phyloP scores from a whole-genome alignment of 2,888 invertebrate species.

The Aspidapion aeneum region DNA sequence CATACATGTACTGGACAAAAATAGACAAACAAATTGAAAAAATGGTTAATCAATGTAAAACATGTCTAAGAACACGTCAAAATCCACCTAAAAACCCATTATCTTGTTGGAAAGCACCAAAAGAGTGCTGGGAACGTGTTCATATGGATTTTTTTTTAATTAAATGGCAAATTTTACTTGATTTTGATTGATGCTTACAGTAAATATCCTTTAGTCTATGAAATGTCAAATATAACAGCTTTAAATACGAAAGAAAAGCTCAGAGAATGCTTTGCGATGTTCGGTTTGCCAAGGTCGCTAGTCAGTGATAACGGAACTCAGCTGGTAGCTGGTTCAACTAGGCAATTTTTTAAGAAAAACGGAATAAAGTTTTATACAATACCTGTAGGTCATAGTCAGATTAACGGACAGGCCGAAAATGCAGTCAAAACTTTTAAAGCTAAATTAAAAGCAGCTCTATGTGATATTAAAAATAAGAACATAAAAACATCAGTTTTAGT shows the following conservation, averaged over 20 bases:
- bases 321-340: neutral
- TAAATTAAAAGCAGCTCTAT: conserved; percentile 14
- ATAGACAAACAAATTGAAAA: conserved; percentile 23
- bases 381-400: neutral
- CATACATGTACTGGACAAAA: conserved; percentile 24
- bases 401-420: conserved; percentile 18
- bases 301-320: no score
- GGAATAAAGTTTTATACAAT: no score
- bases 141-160: conserved; percentile 8
- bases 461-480: conserved; percentile 10
- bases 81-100: conserved; percentile 10
- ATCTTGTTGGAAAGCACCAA: no score
- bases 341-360: no score
- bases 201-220: no score
- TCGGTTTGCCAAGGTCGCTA: no score
- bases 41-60: conserved; percentile 10
- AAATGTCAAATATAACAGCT: no score
- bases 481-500: conserved; percentile 6
- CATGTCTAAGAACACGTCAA: conserved; percentile 10
- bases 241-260: no score
- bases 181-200: no score
- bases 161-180: conserved; percentile 4
- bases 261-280: no score
- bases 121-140: conserved; percentile 4
- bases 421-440: conserved; percentile 15